These are phyloP conservation scores for Diloba caeruleocephala DNA, from an alignment of 2,888 invertebrate genomes.

Conservation along the genomic window DNA sequence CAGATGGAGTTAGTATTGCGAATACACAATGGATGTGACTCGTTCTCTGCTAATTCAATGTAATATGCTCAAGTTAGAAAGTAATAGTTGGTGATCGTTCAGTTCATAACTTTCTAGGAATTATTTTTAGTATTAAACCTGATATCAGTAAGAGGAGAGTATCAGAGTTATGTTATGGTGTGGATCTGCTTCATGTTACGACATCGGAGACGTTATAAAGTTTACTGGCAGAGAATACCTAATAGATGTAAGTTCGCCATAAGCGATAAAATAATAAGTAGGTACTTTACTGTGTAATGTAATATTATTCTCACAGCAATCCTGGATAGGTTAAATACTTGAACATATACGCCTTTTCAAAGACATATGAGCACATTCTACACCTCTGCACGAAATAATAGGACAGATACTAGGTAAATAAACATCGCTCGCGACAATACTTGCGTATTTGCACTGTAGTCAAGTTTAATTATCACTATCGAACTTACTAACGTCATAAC, in stretches of 20 bases:
- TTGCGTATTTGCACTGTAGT: conserved; percentile 3
- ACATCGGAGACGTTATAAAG: conserved; percentile 1
- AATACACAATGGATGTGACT: conserved; percentile 52
- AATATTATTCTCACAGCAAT: too few species aligned
- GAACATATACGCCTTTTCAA: conserved; percentile 2
- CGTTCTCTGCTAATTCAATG: conserved; percentile 34
- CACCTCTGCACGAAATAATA: not conserved
- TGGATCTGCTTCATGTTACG: not conserved
- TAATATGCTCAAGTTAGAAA: conserved; percentile 13
- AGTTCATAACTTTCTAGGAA: not conserved
- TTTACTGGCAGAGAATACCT: too few species aligned
- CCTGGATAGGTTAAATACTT: too few species aligned
- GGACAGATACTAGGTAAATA: conserved; percentile 16
- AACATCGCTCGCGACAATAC: conserved; percentile 13
- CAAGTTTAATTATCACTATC: conserved; percentile 27
- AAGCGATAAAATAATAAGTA: too few species aligned
- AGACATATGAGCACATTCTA: conserved; percentile 4
- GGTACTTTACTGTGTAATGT: too few species aligned
- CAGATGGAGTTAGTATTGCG: conserved; percentile 59
- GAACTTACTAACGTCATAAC: conserved; percentile 15
- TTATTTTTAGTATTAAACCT: not conserved
- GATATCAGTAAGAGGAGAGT: not conserved
- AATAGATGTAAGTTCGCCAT: too few species aligned
- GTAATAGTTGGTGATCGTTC: not conserved
- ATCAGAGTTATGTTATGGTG: conserved; percentile 1